Conservation (phyloP, 2,113 vertebrate genomes). For the Leuciscus idus region DNA sequence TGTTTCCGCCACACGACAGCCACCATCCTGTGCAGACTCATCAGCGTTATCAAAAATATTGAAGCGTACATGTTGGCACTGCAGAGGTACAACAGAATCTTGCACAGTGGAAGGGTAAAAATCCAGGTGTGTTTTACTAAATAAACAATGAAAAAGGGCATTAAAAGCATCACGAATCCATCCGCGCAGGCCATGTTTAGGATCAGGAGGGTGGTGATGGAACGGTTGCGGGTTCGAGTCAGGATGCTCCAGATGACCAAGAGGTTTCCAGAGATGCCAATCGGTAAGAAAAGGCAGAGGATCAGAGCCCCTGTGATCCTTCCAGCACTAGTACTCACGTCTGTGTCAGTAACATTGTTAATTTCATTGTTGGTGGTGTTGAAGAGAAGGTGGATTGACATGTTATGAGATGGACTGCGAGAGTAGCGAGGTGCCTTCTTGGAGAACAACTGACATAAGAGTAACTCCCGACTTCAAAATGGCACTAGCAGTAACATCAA, state of each 20-base stretch:
- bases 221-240: conserved; percentile 73
- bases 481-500: background rate
- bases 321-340: conserved; percentile 19
- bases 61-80: conserved; percentile 92
- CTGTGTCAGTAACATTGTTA: background rate
- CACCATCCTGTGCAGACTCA: conserved; percentile 85
- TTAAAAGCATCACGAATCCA: conserved; percentile 78
- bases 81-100: conserved; percentile 81
- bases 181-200: conserved; percentile 86
- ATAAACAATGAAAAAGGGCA: conserved; percentile 80
- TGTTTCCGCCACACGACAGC: conserved; percentile 79
- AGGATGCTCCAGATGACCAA: conserved; percentile 86
- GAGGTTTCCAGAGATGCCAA: conserved; percentile 86
- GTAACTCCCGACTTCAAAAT: background rate
- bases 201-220: conserved; percentile 83
- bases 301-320: conserved; percentile 69
- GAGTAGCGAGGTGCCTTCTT: background rate
- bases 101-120: conserved; percentile 75
- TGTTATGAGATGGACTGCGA: background rate
- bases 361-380: too few relatives aligned
- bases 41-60: conserved; percentile 83
- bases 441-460: background rate
- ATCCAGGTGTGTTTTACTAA: conserved; percentile 72
- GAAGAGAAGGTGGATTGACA: background rate
- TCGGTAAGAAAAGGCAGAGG: conserved; percentile 73